Conservation (phyloP, 2,888 invertebrate species). For the Pandemis cinnamomeana region DNA sequence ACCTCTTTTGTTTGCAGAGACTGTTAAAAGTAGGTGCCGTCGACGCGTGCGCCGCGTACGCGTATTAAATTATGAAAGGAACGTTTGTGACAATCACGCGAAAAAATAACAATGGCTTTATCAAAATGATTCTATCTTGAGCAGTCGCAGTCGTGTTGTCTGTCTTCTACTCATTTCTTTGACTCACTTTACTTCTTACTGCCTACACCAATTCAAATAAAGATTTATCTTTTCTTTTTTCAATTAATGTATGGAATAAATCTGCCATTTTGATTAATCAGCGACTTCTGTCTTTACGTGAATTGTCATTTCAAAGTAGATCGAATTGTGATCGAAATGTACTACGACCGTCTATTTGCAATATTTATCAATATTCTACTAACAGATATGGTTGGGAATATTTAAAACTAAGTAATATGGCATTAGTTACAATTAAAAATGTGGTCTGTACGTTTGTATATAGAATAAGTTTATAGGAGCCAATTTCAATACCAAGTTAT, state of each 20-base stretch:
- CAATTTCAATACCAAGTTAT: neutral
- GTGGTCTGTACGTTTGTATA: constrained; percentile 9
- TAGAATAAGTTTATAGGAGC: neutral
- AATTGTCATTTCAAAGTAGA: neutral
- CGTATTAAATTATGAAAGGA: constrained; percentile 18
- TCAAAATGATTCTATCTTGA: neutral
- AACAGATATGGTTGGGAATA: neutral
- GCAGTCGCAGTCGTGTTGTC: neutral
- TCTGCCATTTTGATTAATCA: neutral
- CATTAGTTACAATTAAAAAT: constrained; percentile 3
- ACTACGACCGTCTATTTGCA: neutral
- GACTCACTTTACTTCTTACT: neutral
- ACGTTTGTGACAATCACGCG: neutral
- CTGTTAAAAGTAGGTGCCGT: neutral
- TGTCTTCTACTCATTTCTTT: neutral
- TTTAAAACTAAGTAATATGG: neutral
- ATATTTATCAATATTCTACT: neutral
- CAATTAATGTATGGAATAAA: neutral
- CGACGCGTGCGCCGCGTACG: constrained; percentile 20
- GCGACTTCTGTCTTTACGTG: neutral
- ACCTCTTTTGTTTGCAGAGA: constrained; percentile 14
- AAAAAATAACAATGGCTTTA: neutral
- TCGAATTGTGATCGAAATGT: neutral
- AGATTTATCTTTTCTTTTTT: neutral
- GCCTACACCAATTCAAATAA: neutral